Percentiles rank a stretch among this genome's conserved stretches.
These are phyloP conservation scores for Orthosia incerta DNA, from an alignment of 2,888 invertebrate genomes.

Conservation along the genomic window DNA sequence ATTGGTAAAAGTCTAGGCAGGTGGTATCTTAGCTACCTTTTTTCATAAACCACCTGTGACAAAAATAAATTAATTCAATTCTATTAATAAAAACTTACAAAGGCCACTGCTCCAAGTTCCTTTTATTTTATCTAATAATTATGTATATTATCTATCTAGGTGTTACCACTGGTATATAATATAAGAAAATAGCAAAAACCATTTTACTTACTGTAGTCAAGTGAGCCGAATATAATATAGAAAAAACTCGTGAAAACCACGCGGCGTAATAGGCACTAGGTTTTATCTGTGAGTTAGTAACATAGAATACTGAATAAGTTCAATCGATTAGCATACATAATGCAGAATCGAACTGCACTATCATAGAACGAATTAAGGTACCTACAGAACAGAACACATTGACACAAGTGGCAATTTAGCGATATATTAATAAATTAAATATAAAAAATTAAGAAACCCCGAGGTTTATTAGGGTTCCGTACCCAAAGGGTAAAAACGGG, in stretches of 20 bases:
- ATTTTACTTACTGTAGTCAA: neutral
- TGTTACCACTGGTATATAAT: neutral
- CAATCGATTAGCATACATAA: neutral
- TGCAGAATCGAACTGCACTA: neutral
- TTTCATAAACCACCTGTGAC: neutral
- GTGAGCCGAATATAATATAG: neutral
- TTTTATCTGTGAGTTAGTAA: neutral
- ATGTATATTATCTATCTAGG: slow-evolving; percentile 9
- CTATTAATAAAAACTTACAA: neutral
- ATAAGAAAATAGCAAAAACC: slow-evolving; percentile 14
- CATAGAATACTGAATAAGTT: neutral
- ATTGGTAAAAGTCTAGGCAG: too few species aligned
- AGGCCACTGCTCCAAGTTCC: neutral
- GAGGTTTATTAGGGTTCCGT: too few species aligned
- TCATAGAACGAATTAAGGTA: neutral
- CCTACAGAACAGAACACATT: too few species aligned
- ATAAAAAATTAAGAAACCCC: too few species aligned
- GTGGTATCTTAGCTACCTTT: neutral
- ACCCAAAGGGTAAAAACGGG: too few species aligned
- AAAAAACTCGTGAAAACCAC: neutral
- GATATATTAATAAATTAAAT: too few species aligned
- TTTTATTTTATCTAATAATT: neutral
- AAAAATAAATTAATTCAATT: neutral
- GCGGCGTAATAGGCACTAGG: neutral
- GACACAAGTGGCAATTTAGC: too few species aligned